Evolutionary conservation across 2,888 invertebrate species (phyloP), one percentile per base, ranked within the genome.

Genomic region (Macaria liturata): DNA sequence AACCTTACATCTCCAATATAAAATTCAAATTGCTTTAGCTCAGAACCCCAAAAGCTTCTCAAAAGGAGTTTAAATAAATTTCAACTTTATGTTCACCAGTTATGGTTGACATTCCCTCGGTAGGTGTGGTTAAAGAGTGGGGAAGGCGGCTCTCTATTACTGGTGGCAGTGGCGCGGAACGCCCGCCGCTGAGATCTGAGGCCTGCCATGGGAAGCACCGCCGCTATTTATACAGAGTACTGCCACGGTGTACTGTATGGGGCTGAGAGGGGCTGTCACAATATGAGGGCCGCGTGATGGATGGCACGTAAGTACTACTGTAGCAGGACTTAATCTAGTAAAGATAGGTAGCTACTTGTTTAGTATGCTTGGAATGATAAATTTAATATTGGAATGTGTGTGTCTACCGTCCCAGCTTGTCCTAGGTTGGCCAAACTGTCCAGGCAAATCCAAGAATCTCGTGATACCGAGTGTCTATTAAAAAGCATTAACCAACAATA

Each of bases 101-200:
- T 67, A 49, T 32, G 20, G 55, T 61, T 58, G 54, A 32, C 30
- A 65, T 62, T 64, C 0, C 34, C 37, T 42, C 69, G 70, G 32
- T 3, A 1, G 4, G 32, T 5, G 39, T 37, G 4, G 37, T 47
- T 59, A 20, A 50, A 49, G 54, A 53, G 79, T 75, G 71, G 78
- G 81, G 85, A 80, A 83, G 87, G 87, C 86, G 87, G 80, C 76
- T 69, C 76, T 69, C 82, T 80, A 84, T 84, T 86, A 84, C 80
- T 75, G 81, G 61, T 49, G 67, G 80, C 85, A 81, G 82, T 75
- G 87, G 81, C 63, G 83, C 89, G 86, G 76, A 80, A 81, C 90
- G 91, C 88, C 91, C 91, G 87, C 91, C 90, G 87, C 78, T 60
- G 88, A 91, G 91, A 91, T 90, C 88, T 75, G 67, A 87, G 74